Evolutionary conservation across 1,140 invertebrate genomes (phyloP).

Genomic region (Drosophila ficusphila): DNA sequence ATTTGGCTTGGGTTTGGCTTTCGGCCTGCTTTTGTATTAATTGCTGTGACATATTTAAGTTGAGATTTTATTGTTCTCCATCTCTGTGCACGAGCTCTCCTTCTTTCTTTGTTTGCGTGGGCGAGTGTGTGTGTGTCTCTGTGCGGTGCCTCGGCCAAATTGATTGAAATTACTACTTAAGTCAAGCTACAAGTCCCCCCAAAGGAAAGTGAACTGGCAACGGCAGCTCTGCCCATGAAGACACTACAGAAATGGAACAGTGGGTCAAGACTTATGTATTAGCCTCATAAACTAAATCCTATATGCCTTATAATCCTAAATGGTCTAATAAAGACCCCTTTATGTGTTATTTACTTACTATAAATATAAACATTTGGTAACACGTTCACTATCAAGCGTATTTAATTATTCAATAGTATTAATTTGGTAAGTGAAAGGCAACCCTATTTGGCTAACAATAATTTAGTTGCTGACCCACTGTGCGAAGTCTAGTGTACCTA

Average conservation of each 20-base stretch:
- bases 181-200: slow-evolving; percentile 44
- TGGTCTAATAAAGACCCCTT: too few relatives aligned
- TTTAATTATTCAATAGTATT: background rate
- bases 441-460: background rate
- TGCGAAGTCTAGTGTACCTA: slow-evolving; percentile 5
- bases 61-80: slow-evolving; percentile 57
- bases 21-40: slow-evolving; percentile 52
- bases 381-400: too few relatives aligned
- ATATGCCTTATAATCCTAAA: too few relatives aligned
- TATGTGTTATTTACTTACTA: too few relatives aligned
- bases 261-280: background rate
- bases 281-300: too few relatives aligned
- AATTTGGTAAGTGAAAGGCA: too few relatives aligned
- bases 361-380: too few relatives aligned
- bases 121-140: slow-evolving; percentile 16
- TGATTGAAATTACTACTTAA: slow-evolving; percentile 69
- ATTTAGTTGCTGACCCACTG: slow-evolving; percentile 14
- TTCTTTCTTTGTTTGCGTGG: slow-evolving; percentile 30
- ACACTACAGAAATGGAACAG: slow-evolving; percentile 6
- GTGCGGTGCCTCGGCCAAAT: slow-evolving; percentile 37
- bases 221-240: slow-evolving; percentile 40
- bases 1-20: slow-evolving; percentile 27
- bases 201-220: slow-evolving; percentile 25
- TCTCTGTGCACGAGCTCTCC: slow-evolving; percentile 6
- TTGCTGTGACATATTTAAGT: slow-evolving; percentile 65